Conservation (phyloP, 2,888 invertebrate genomes). For the Reticulitermes lucifugus region DNA sequence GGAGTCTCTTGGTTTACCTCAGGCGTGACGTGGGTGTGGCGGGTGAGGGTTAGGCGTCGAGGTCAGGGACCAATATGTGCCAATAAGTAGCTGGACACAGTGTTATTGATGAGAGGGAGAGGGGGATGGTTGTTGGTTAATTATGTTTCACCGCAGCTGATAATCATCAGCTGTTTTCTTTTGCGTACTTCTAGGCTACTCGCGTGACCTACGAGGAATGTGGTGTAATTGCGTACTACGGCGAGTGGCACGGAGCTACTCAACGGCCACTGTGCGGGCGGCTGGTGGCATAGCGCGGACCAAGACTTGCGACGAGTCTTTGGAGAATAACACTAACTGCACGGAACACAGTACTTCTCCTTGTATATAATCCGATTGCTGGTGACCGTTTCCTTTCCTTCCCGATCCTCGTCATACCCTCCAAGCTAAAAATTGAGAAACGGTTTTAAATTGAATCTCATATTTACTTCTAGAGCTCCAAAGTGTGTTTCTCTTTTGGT, state of each 20-base stretch:
- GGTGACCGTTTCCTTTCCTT: too few species aligned
- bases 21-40: not conserved
- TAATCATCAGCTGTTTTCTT: constrained; percentile 1
- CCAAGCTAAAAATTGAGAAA: too few species aligned
- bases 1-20: not conserved
- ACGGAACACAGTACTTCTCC: too few species aligned
- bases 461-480: too few species aligned
- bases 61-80: not conserved
- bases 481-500: too few species aligned
- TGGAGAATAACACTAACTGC: too few species aligned
- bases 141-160: not conserved
- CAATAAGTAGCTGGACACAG: not conserved
- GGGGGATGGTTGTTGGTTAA: not conserved
- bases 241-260: not conserved
- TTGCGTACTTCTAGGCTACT: not conserved
- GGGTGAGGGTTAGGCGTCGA: not conserved
- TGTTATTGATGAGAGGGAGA: not conserved
- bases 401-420: too few species aligned
- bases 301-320: too few species aligned
- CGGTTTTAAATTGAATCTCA: too few species aligned
- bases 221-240: not conserved
- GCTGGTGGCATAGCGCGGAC: too few species aligned
- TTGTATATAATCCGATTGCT: too few species aligned
- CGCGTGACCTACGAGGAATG: not conserved
- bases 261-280: not conserved